phyloP scores from a whole-genome alignment of 1,140 invertebrate species.

The Parasteatoda tepidariorum region DNA sequence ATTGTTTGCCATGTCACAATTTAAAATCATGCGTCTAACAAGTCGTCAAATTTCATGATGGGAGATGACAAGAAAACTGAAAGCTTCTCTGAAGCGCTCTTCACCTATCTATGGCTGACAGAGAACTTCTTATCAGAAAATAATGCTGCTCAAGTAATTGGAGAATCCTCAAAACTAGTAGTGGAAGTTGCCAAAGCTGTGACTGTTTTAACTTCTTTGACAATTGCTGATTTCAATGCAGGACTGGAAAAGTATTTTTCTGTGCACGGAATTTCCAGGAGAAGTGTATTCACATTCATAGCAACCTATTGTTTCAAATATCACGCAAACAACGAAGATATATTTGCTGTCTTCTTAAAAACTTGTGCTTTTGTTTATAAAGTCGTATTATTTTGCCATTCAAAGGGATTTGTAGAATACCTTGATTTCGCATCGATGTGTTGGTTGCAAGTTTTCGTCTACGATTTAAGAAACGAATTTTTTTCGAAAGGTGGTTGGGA shows the following conservation, averaged over 20 bases:
- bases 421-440: constrained; percentile 26
- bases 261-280: constrained; percentile 4
- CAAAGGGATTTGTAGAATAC: not conserved
- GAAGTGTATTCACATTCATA: constrained; percentile 27
- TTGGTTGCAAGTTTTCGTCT: constrained; percentile 18
- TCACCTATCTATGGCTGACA: constrained; percentile 32
- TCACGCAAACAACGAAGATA: constrained; percentile 9
- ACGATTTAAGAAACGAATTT: constrained; percentile 10
- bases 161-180: constrained; percentile 21
- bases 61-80: constrained; percentile 9
- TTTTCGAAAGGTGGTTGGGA: constrained; percentile 22
- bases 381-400: constrained; percentile 17
- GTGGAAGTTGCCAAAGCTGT: constrained; percentile 33
- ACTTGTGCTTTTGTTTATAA: constrained; percentile 27
- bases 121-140: constrained; percentile 12
- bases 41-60: not conserved
- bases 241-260: constrained; percentile 14
- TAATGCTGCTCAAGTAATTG: constrained; percentile 4
- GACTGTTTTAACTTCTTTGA: constrained; percentile 1
- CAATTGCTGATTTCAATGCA: constrained; percentile 9
- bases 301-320: constrained; percentile 11
- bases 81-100: constrained; percentile 30
- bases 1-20: not conserved
- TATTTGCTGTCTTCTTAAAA: constrained; percentile 14
- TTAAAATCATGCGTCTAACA: not conserved